phyloP scores from a whole-genome alignment of 2,113 vertebrate genomes.

The Athene cunicularia region DNA sequence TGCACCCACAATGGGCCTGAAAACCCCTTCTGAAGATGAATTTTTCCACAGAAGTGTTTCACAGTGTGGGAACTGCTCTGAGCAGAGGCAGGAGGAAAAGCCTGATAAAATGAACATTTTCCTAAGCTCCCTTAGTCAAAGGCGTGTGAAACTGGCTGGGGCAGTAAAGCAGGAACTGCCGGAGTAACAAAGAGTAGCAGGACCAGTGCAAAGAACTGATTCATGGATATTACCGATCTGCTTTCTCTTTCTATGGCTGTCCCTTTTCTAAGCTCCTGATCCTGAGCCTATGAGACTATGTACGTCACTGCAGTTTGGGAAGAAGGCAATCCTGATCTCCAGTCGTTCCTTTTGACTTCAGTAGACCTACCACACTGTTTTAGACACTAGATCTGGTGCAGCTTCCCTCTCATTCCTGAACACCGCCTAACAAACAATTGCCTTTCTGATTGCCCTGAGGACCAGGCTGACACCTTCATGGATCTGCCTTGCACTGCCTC shows the following conservation, averaged over 20 bases:
- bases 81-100: background rate
- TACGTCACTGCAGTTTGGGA: background rate
- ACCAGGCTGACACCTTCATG: background rate
- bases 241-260: background rate
- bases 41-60: background rate
- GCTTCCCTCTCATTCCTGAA: background rate
- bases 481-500: background rate
- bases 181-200: background rate
- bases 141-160: conserved; percentile 18
- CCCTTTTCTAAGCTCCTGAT: background rate
- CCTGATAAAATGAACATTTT: conserved; percentile 22
- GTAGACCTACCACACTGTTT: background rate
- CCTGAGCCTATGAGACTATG: accelerated
- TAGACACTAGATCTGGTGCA: background rate
- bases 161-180: conserved; percentile 48
- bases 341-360: background rate
- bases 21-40: background rate
- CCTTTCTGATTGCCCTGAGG: background rate
- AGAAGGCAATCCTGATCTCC: background rate
- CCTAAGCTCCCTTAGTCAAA: conserved; percentile 22
- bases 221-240: background rate
- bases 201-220: background rate
- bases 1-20: background rate
- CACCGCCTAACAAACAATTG: no score
- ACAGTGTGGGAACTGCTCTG: conserved; percentile 22